These are phyloP conservation scores for Hydractinia echinata DNA, from an alignment of 30 jellyfish, hydroid and myxozoan genomes.

Conservation along the genomic window DNA sequence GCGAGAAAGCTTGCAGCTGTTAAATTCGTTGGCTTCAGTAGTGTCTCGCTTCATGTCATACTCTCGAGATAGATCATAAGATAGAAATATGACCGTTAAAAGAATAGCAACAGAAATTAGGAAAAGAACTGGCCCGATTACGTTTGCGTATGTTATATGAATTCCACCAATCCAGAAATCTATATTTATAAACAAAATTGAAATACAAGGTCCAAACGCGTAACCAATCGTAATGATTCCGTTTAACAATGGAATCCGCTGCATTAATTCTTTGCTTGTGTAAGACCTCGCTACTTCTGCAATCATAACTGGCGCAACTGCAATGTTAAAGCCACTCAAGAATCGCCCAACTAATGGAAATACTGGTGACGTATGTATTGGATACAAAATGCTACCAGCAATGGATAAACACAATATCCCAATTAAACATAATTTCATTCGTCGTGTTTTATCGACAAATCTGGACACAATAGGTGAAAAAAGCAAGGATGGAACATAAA, in stretches of 20 bases:
- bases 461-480: neutral
- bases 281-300: neutral
- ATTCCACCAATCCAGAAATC: conserved; percentile 5
- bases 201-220: neutral
- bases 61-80: neutral
- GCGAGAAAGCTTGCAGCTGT: neutral
- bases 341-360: neutral
- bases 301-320: neutral
- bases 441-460: neutral
- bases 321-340: neutral
- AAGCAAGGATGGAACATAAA: neutral
- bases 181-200: neutral
- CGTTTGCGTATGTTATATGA: neutral
- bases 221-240: neutral
- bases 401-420: neutral
- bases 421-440: neutral
- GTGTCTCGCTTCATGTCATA: neutral
- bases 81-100: neutral
- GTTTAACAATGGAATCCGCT: neutral
- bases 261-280: neutral
- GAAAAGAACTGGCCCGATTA: conserved; percentile 4
- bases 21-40: neutral
- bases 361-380: neutral
- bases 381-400: neutral
- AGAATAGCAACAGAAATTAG: neutral